Evolutionary conservation across 2,797 vertebrate species (phyloP), one percentile per base, ranked within the genome.

Genomic region (Schizopygopsis pylzovi): DNA sequence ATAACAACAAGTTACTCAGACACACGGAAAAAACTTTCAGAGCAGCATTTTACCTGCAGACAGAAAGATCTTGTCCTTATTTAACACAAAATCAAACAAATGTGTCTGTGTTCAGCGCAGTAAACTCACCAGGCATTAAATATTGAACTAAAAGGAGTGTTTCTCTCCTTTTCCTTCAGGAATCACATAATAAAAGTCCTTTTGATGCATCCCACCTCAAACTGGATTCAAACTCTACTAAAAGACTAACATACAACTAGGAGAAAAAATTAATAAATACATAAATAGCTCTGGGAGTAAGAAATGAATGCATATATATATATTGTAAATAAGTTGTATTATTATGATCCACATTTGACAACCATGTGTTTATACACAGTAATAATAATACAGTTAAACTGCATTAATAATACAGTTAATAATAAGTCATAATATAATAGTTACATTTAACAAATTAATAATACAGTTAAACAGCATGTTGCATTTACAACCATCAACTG

Each of bases 11-110:
- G 37, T 79, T 25, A 43, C 25, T 67, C 25, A 11, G 45, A 1
- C 61, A 4, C 56, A n/a, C 25, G 15, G 63, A 41, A 65, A 81
- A 70, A 61, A 63, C 79, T 90, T 90, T 83, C 61, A 70, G 33
- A 59, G n/a, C 79, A 80, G 79, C 80, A 81, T 41, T 67, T 82
- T 45, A 61, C 25, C 49, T 59, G 20, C 22, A 25, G 33, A 28
- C 25, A 56, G 52, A 33, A 28, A 61, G 65, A 71, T 76, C 56
- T 43, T 25, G 56, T 79, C 28, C 76, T 83, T 72, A 79, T 86
- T 83, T 6, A 59, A 72, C 47, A 81, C 49, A 45, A 13, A 25
- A 43, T 79, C 37, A 41, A 78, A 43, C 37, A 54, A 54, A 68
- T 15, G 15, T 41, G 20, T 22, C 7, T 22, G n/a, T 67, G 43